Conservation (phyloP, 1,140 invertebrate species). For the Theocolax elegans region DNA sequence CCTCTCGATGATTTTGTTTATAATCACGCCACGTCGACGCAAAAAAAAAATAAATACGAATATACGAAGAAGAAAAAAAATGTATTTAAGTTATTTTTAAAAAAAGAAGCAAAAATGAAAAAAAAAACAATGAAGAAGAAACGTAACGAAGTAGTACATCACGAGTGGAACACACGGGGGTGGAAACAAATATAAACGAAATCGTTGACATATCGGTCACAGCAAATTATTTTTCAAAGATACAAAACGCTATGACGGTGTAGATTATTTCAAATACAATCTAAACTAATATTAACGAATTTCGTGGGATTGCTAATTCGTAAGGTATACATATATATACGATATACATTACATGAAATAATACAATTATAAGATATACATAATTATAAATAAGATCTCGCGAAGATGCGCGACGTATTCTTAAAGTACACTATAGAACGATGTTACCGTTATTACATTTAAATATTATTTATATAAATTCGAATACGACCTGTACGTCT, state of each 20-base stretch:
- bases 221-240: constrained; percentile 53
- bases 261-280: too few species aligned
- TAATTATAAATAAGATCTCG: constrained; percentile 8
- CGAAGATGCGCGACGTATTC: constrained; percentile 13
- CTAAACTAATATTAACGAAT: too few species aligned
- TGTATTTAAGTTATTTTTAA: constrained; percentile 22
- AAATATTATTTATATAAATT: constrained; percentile 67
- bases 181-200: too few species aligned
- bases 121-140: constrained; percentile 35
- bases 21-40: not conserved
- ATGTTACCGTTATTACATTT: constrained; percentile 66
- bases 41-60: constrained; percentile 1
- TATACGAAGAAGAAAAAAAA: not conserved
- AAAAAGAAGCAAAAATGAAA: constrained; percentile 6
- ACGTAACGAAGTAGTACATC: too few species aligned
- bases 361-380: not conserved
- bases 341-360: constrained; percentile 1
- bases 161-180: too few species aligned
- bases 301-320: too few species aligned
- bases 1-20: constrained; percentile 5
- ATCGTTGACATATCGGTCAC: constrained; percentile 53
- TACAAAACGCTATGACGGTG: not conserved
- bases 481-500: constrained; percentile 54
- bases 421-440: constrained; percentile 17
- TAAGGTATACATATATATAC: not conserved